phyloP scores from a whole-genome alignment of 2,797 vertebrate species.

The Melanogrammus aeglefinus region DNA sequence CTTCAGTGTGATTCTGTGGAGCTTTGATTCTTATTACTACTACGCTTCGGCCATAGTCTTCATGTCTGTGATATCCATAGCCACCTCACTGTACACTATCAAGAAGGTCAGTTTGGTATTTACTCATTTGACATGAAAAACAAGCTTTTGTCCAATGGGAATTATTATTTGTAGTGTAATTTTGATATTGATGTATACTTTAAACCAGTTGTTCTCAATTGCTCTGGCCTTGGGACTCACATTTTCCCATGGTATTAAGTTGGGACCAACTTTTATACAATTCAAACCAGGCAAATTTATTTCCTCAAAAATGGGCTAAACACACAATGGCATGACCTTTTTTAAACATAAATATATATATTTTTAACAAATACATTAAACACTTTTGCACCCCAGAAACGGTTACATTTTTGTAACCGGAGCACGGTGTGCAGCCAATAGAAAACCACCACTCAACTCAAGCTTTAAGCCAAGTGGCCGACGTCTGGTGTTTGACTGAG shows the following conservation, averaged over 20 bases:
- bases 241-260: not conserved
- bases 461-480: not conserved
- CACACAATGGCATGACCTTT: no score
- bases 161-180: not conserved
- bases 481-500: not conserved
- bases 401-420: no score
- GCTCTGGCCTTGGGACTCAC: no score
- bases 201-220: no score
- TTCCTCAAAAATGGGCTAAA: no score
- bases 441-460: not conserved
- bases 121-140: no score
- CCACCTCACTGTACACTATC: conserved; percentile 92
- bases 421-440: not conserved
- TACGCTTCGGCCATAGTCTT: conserved; percentile 90
- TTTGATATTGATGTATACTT: not conserved
- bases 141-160: not conserved
- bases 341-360: no score
- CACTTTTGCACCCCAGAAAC: no score
- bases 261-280: no score
- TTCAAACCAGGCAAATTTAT: no score
- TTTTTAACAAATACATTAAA: no score
- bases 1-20: conserved; percentile 94
- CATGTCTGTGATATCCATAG: conserved; percentile 92
- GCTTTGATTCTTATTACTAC: conserved; percentile 88
- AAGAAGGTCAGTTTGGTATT: conserved; percentile 81